phyloP scores from a whole-genome alignment of 2,888 invertebrate genomes.

The Zonitis immaculata region DNA sequence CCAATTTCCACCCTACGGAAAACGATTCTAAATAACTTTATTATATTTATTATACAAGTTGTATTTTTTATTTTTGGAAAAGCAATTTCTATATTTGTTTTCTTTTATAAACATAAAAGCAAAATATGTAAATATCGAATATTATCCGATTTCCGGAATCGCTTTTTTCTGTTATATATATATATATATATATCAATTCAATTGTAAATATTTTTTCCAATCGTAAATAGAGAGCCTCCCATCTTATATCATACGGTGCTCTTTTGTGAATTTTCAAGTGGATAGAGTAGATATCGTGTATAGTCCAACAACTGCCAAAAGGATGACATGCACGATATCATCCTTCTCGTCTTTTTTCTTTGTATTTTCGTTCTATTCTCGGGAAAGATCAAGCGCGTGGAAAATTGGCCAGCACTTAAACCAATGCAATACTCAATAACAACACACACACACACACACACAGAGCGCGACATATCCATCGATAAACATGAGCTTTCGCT shows the following conservation, averaged over 20 bases:
- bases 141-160: background rate
- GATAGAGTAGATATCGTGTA: conserved; percentile 20
- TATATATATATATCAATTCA: too few relatives aligned
- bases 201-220: background rate
- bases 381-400: conserved; percentile 39
- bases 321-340: conserved; percentile 12
- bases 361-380: conserved; percentile 33
- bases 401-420: conserved; percentile 39
- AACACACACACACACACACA: background rate
- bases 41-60: too few relatives aligned
- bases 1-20: background rate
- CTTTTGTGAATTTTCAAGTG: conserved; percentile 6
- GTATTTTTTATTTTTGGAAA: too few relatives aligned
- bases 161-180: background rate
- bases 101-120: background rate
- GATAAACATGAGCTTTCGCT: conserved; percentile 2
- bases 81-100: background rate
- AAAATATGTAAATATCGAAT: background rate
- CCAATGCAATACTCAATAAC: conserved; percentile 30
- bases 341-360: conserved; percentile 11
- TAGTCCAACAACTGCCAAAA: conserved; percentile 22
- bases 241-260: background rate
- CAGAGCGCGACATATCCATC: background rate
- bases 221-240: background rate
- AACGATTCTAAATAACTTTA: too few relatives aligned